Conservation (phyloP, 2,797 vertebrate genomes). For the Pteropus rufus region DNA sequence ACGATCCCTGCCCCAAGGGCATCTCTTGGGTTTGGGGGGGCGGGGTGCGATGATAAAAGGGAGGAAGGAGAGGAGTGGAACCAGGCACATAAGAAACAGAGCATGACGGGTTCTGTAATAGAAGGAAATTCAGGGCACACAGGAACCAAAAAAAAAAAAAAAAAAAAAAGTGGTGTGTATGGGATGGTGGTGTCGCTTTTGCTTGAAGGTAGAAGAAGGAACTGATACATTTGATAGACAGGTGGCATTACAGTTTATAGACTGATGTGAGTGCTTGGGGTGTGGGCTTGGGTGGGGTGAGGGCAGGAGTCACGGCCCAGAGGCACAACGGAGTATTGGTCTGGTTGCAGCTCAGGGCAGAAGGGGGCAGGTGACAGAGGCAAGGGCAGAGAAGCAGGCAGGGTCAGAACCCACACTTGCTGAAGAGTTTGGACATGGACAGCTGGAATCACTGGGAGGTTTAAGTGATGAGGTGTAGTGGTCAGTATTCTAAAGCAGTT, state of each 20-base stretch:
- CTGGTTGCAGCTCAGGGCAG: not conserved
- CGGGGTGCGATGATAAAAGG: not conserved
- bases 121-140: not conserved
- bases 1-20: no score
- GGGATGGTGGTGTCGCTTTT: not conserved
- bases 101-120: not conserved
- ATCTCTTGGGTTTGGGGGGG: not conserved
- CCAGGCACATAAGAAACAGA: not conserved
- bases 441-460: not conserved
- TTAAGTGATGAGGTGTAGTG: not conserved
- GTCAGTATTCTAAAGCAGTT: not conserved
- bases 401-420: not conserved
- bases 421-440: not conserved
- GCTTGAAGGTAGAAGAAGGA: not conserved
- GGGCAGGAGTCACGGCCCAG: not conserved
- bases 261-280: not conserved
- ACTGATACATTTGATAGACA: not conserved
- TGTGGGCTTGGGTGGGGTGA: not conserved
- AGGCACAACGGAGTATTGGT: not conserved
- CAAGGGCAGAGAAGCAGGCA: not conserved
- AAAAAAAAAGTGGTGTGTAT: not conserved
- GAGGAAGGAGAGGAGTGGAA: not conserved
- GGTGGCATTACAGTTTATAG: not conserved
- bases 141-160: not conserved
- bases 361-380: not conserved